Percentiles rank a stretch among this genome's conserved stretches.
Evolutionary conservation across 2,113 vertebrate genomes (phyloP).

Genomic region (Malurus melanocephalus): DNA sequence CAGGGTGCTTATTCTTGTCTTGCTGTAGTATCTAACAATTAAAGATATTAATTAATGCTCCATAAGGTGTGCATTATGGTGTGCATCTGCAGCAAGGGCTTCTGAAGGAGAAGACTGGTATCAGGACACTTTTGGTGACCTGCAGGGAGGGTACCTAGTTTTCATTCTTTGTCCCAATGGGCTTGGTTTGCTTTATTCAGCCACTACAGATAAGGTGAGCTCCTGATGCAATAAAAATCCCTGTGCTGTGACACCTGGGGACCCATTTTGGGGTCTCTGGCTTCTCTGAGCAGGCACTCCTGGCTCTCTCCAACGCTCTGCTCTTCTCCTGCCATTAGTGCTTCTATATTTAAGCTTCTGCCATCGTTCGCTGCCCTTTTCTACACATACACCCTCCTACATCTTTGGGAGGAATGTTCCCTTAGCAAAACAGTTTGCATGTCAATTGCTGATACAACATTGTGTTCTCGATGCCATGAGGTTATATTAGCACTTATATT

Average conservation of each 20-base stretch:
- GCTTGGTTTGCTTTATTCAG: background rate
- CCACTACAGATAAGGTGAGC: background rate
- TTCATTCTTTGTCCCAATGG: background rate
- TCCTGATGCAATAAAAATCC: background rate
- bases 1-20: background rate
- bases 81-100: background rate
- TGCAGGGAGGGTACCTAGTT: background rate
- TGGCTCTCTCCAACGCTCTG: background rate
- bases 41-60: slow-evolving; percentile 22
- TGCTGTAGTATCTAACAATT: background rate
- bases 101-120: background rate
- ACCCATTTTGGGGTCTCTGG: background rate
- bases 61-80: slow-evolving; percentile 16
- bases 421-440: slow-evolving; percentile 61
- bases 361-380: slow-evolving; percentile 47
- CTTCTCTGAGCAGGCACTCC: background rate
- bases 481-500: slow-evolving; percentile 39
- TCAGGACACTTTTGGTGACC: background rate
- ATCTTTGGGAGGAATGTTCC: slow-evolving; percentile 53
- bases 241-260: background rate
- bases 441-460: slow-evolving; percentile 55
- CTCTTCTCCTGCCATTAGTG: slow-evolving; percentile 34
- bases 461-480: slow-evolving; percentile 30
- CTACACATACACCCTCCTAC: slow-evolving; percentile 41
- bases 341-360: slow-evolving; percentile 49